Conservation (phyloP, 2,888 invertebrate genomes). For the Sabatieria punctata region DNA sequence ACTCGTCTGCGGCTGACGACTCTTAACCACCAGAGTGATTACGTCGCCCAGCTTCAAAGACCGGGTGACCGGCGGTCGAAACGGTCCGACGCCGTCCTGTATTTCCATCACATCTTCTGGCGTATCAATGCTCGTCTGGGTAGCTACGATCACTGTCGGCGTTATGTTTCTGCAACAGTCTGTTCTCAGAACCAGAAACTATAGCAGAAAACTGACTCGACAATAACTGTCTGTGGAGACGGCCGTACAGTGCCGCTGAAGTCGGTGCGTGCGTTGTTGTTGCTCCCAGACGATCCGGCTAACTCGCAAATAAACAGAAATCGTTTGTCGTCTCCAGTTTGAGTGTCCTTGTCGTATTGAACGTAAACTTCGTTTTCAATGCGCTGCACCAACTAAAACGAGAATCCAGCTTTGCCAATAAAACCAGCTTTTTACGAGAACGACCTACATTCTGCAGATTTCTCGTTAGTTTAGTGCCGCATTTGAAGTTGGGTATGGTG, state of each 20-base stretch:
- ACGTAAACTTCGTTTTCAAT: conserved; percentile 29
- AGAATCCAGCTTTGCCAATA: background rate
- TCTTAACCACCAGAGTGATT: conserved; percentile 22
- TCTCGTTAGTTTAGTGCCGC: conserved; percentile 23
- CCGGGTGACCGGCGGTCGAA: conserved; percentile 16
- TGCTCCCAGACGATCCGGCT: conserved; percentile 1
- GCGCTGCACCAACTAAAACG: conserved; percentile 23
- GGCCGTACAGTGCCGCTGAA: conserved; percentile 7
- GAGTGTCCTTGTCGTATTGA: conserved; percentile 28
- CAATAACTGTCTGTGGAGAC: conserved; percentile 6
- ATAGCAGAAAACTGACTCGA: conserved; percentile 6
- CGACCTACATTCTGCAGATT: conserved; percentile 22
- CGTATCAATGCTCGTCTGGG: conserved; percentile 10
- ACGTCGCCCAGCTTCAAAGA: conserved; percentile 26
- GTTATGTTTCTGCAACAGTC: conserved; percentile 1
- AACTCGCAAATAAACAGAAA: conserved; percentile 27
- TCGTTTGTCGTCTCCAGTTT: conserved; percentile 23
- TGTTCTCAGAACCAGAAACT: background rate
- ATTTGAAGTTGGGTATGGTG: conserved; percentile 27
- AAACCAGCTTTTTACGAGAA: background rate
- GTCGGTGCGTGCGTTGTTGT: background rate
- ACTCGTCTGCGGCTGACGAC: background rate
- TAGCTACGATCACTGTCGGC: conserved; percentile 12
- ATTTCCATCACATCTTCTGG: conserved; percentile 22
- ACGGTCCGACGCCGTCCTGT: conserved; percentile 22